Evolutionary conservation across 2,888 invertebrate genomes (phyloP).

Genomic region (Flexamia atlantica): DNA sequence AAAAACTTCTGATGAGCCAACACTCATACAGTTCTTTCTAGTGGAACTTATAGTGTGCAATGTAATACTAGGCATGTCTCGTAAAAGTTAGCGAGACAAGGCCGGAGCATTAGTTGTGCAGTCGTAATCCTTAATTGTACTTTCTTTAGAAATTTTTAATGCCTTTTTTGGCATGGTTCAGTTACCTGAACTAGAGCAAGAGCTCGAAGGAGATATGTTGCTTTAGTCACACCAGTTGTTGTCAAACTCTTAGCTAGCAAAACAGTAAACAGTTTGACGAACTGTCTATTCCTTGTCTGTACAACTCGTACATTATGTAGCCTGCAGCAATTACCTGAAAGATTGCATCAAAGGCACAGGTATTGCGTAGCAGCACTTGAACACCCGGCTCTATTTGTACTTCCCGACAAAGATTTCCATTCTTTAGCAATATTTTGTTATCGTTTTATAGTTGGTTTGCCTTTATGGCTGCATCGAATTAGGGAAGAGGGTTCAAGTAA

Average conservation of each 20-base stretch:
- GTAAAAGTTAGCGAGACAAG: no score
- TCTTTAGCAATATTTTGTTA: not conserved
- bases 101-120: no score
- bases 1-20: no score
- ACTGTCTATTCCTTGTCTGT: not conserved
- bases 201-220: no score
- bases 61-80: no score
- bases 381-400: not conserved
- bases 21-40: no score
- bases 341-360: not conserved
- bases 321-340: not conserved
- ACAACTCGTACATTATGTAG: not conserved
- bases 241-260: not conserved
- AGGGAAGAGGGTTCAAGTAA: not conserved
- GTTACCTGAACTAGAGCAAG: no score
- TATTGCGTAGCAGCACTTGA: not conserved
- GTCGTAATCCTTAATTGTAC: constrained; percentile 22
- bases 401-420: not conserved
- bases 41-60: no score
- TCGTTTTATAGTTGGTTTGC: not conserved
- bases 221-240: not conserved
- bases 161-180: no score
- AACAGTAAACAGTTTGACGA: not conserved
- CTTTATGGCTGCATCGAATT: not conserved
- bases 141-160: not conserved